phyloP scores from a whole-genome alignment of 2,888 invertebrate genomes.

The Operophtera brumata region DNA sequence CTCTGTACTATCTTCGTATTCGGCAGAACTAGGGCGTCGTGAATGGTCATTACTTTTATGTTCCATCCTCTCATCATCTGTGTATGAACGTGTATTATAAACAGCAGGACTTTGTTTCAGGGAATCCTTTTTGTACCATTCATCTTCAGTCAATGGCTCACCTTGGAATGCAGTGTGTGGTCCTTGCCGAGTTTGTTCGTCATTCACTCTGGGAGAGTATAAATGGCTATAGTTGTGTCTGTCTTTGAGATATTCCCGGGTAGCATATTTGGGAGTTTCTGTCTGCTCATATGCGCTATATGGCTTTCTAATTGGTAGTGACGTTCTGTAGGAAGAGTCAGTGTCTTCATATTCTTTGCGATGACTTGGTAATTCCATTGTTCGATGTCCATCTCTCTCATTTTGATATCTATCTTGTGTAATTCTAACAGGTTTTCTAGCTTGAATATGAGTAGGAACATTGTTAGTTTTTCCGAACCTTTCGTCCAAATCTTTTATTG shows the following conservation, averaged over 20 bases:
- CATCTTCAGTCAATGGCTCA: conserved; percentile 21
- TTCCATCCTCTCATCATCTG: conserved; percentile 19
- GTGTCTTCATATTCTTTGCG: conserved; percentile 5
- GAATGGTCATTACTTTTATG: conserved; percentile 14
- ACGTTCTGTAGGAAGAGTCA: conserved; percentile 33
- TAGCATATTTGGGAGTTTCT: conserved; percentile 36
- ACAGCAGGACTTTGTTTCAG: conserved; percentile 30
- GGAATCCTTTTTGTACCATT: conserved; percentile 32
- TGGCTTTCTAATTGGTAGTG: conserved; percentile 29
- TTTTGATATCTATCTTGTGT: conserved; percentile 3
- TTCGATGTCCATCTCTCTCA: neutral
- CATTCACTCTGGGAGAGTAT: conserved; percentile 27
- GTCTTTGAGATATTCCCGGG: conserved; percentile 34
- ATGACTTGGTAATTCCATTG: neutral
- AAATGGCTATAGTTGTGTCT: conserved; percentile 37
- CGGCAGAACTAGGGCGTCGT: neutral
- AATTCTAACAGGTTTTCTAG: conserved; percentile 12
- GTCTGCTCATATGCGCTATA: conserved; percentile 28
- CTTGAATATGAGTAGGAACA: neutral
- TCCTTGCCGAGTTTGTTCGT: conserved; percentile 7
- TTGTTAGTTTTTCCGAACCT: conserved; percentile 3
- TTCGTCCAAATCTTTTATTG: conserved; percentile 7
- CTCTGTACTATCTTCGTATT: conserved; percentile 15
- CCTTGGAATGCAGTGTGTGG: conserved; percentile 22
- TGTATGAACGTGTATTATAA: conserved; percentile 26